Base-by-base conservation (phyloP, 2,113 vertebrate genomes). In the Prunella fulvescens region DNA sequence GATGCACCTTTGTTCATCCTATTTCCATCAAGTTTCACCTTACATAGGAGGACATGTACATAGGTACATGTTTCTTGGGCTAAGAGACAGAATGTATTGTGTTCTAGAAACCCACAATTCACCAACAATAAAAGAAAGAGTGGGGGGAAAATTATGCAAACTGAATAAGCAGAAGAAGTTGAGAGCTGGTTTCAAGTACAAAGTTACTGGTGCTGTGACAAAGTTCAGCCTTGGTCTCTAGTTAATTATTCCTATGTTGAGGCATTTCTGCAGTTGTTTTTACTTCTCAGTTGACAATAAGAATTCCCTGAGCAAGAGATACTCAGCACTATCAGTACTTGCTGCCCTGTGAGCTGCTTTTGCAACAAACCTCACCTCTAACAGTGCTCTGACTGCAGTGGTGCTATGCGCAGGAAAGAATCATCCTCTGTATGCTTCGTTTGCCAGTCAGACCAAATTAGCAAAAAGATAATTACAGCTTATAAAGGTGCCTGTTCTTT, bases 401-500 rank as follows among this genome's bases (percentile, higher is more conserved):
- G 25, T 45, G 51, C n/a, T 71, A 56, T 22, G n/a, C 48, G 20
- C 4, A 12, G 47, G 39, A 84, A 74, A 94, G 60, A 53, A 88
- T 64, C 45, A 92, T 89, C 57, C n/a, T 81, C 62, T 71, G 28
- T 44, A 29, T 8, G 67, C 72, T 84, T 53, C 6, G 3, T 66
- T 79, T 79, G 65, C 69, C 80, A 93, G 86, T 83, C 91, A 94
- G 65, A 95, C 73, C 53, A 79, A 95, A 95, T 91, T 89, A 91
- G 51, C 77, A 93, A 74, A 92, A 92, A 62, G 83, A 87, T 95
- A 97, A 96, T 95, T 95, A 92, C 53, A 89, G 48, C 61, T 81
- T 92, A 81, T 35, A 89, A 91, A 97, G 86, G 76, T 95, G 67
- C 31, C 64, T 94, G 22, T 93, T 96, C 86, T 96, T 95, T 88